phyloP scores from a whole-genome alignment of 2,888 invertebrate genomes.

The Antitype chi region DNA sequence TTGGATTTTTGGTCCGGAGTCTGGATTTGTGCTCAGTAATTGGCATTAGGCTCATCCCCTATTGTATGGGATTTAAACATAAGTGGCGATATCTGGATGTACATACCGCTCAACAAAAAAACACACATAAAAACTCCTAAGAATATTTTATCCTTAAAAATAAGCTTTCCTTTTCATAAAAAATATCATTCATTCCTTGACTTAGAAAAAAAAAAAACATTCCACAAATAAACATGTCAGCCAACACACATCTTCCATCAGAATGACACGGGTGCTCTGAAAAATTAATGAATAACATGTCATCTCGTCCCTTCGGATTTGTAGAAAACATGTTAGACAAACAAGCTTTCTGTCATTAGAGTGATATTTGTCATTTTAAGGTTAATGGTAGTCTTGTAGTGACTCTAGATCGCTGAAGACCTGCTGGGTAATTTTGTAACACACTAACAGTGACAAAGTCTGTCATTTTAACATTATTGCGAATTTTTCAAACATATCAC shows the following conservation, averaged over 20 bases:
- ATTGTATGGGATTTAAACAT: neutral
- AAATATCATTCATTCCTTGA: neutral
- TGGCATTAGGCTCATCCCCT: neutral
- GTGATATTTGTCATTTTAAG: slow-evolving; percentile 2
- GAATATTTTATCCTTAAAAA: neutral
- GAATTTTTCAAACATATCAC: neutral
- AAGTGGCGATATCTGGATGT: neutral
- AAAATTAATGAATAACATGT: slow-evolving; percentile 48
- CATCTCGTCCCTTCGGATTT: slow-evolving; percentile 26
- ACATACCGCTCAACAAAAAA: neutral
- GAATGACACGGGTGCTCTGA: slow-evolving; percentile 47
- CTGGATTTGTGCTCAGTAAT: too few species aligned
- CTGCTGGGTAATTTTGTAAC: neutral
- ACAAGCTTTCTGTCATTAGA: slow-evolving; percentile 17
- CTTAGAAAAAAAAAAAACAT: slow-evolving; percentile 8
- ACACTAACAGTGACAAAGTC: neutral
- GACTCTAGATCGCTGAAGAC: neutral
- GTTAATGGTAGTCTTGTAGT: slow-evolving; percentile 1
- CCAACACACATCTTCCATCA: slow-evolving; percentile 33
- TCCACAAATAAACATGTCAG: slow-evolving; percentile 34
- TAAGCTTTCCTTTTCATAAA: neutral
- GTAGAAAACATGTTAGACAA: slow-evolving; percentile 28
- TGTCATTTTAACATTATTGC: neutral
- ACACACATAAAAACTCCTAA: neutral
- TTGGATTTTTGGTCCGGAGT: too few species aligned